Evolutionary conservation across 2,797 vertebrate species (phyloP).

Genomic region (Neosalanx taihuensis): DNA sequence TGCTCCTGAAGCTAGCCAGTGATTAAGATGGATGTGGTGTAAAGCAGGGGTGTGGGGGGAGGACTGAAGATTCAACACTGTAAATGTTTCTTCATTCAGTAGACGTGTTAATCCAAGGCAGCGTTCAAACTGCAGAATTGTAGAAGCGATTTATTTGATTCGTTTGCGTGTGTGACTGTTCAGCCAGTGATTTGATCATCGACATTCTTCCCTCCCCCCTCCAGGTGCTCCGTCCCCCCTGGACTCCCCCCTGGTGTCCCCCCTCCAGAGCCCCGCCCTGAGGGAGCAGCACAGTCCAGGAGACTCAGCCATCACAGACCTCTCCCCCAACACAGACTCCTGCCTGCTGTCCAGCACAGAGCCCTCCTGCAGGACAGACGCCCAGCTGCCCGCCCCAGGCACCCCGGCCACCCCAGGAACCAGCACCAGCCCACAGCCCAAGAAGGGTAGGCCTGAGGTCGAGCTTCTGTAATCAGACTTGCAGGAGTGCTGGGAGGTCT

Average conservation of each 20-base stretch:
- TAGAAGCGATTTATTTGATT: too few relatives aligned
- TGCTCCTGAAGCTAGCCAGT: too few relatives aligned
- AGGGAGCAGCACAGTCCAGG: constrained; percentile 62
- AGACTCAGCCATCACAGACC: constrained; percentile 68
- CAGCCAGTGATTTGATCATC: too few relatives aligned
- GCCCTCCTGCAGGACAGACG: constrained; percentile 58
- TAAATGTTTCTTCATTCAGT: not conserved
- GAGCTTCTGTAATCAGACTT: too few relatives aligned
- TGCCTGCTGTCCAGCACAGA: constrained; percentile 54
- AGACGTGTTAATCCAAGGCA: not conserved
- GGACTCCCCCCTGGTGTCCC: constrained; percentile 58
- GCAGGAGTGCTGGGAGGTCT: too few relatives aligned
- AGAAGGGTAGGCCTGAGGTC: constrained; percentile 63
- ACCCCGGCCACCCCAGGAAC: constrained; percentile 52
- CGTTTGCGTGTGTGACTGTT: too few relatives aligned
- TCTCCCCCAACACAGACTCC: constrained; percentile 21
- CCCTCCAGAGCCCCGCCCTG: constrained; percentile 46
- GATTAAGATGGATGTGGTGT: too few relatives aligned
- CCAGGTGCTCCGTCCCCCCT: not conserved
- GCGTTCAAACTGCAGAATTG: not conserved
- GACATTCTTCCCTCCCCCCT: too few relatives aligned
- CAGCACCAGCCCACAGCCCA: constrained; percentile 61
- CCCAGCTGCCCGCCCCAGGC: constrained; percentile 53
- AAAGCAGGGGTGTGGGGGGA: too few relatives aligned
- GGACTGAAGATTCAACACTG: not conserved